These are phyloP conservation scores for Mythimna pallens DNA, from an alignment of 2,888 invertebrate genomes.

Conservation along the genomic window DNA sequence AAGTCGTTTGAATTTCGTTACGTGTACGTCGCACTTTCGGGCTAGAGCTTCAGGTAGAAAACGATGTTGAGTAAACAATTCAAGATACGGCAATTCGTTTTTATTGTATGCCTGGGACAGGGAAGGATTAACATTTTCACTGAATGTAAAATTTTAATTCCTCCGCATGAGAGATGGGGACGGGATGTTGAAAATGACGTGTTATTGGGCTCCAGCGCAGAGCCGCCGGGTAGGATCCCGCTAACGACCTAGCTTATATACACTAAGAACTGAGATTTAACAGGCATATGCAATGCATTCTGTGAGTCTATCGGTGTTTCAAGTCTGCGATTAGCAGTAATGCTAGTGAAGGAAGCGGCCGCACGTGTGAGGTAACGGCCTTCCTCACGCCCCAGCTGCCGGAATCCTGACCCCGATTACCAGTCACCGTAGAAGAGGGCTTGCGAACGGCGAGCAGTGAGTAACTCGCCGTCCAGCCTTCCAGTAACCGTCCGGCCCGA, in stretches of 20 bases:
- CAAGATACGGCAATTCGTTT: slow-evolving; percentile 86
- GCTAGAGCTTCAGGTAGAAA: slow-evolving; percentile 56
- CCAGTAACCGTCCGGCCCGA: no score
- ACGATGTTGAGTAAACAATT: slow-evolving; percentile 77
- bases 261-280: slow-evolving; percentile 40
- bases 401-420: no score
- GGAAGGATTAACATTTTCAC: slow-evolving; percentile 87
- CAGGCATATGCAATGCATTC: not conserved
- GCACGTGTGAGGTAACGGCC: no score
- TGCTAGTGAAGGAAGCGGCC: no score
- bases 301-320: not conserved
- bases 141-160: slow-evolving; percentile 88
- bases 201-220: slow-evolving; percentile 81
- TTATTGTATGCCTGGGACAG: slow-evolving; percentile 84
- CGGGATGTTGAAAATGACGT: slow-evolving; percentile 82
- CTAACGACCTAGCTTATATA: slow-evolving; percentile 55
- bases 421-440: no score
- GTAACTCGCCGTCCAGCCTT: no score
- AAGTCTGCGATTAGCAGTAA: no score
- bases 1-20: not conserved
- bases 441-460: no score
- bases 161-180: slow-evolving; percentile 76
- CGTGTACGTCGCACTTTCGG: not conserved
- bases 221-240: slow-evolving; percentile 44
- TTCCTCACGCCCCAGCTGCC: no score